Base-by-base conservation (phyloP, 2,113 vertebrate species). In the Macquaria ambigua region DNA sequence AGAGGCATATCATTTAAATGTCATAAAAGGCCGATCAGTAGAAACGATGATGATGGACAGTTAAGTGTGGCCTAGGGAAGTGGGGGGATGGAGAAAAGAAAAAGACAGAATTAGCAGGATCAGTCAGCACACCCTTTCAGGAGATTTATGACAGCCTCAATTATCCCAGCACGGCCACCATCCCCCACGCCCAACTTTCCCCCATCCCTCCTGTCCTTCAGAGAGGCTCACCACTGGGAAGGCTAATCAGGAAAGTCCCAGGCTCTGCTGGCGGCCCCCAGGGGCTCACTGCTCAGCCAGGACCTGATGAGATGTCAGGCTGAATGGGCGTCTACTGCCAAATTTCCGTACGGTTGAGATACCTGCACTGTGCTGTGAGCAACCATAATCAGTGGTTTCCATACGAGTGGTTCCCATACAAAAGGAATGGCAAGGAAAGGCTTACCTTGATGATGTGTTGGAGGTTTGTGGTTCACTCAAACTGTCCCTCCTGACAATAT, bases 251-350 rank as follows among this genome's bases (percentile, higher is more conserved):
- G 59, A 86, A 88, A 88, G 90, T 88, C 89, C 84, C 82, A 89
- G 85, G 83, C 86, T 74, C 71, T 70, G 76, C 73, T 25, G 23
- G 78, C 53, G 61, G 63, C 73, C 85, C 82, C 87, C 82, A 48
- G 85, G 63, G 90, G 83, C 86, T 84, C 77, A 66, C 67, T 61
- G 53, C 85, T 89, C 72, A 81, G 78, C 61, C 64, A 61, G 64
- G 69, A 53, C 89, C 75, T 89, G 92, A 94, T 92, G 92, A 93
- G 86, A 90, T 92, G 90, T 94, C 92, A 89, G 74, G 18, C 74
- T 72, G 59, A 90, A 86, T 79, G 82, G 70, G 43, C 77, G 77
- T 84, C 84, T 20, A 77, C 25, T 77, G 66, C 53, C 69, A 83
- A 14, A 89, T 87, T 58, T 89, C 82, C 81, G 75, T 84, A 88